Percentiles rank a stretch among this genome's conserved stretches.
These are phyloP conservation scores for Morelia viridis DNA, from an alignment of 2,797 vertebrate species.

Conservation along the genomic window DNA sequence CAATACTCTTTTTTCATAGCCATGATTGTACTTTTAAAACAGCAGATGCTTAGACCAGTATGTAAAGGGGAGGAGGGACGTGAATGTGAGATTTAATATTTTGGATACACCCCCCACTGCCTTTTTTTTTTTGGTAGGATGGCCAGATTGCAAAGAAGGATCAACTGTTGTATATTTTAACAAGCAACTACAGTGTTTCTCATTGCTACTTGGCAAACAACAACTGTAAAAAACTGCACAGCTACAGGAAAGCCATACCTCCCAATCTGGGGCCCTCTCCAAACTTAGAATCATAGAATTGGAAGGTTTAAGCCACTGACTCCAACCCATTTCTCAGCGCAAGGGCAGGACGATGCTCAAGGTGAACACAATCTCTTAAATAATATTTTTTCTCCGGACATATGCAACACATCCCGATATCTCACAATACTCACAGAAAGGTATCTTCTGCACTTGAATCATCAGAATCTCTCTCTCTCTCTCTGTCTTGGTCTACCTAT, in stretches of 20 bases:
- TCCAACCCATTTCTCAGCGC: not conserved
- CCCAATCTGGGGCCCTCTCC: not conserved
- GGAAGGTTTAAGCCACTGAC: not conserved
- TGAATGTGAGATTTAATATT: conserved; percentile 4
- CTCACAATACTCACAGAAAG: not conserved
- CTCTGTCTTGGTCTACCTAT: not conserved
- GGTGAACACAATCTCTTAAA: not conserved
- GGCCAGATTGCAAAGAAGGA: not conserved
- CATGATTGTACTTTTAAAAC: conserved; percentile 61
- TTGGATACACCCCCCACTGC: not conserved
- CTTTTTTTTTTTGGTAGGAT: not conserved
- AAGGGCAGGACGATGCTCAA: not conserved
- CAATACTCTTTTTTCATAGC: conserved; percentile 48
- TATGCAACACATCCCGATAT: not conserved
- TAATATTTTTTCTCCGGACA: not conserved
- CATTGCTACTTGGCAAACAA: not conserved
- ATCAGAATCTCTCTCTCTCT: not conserved
- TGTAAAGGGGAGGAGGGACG: conserved; percentile 30
- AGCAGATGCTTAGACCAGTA: conserved; percentile 68
- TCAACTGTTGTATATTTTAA: not conserved
- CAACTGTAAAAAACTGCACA: not conserved
- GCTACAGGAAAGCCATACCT: not conserved
- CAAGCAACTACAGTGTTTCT: not conserved
- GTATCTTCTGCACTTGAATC: not conserved
- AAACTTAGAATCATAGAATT: not conserved